These are phyloP conservation scores for Phylloscopus whistleri DNA, from an alignment of 2,113 vertebrate species.

Conservation along the genomic window DNA sequence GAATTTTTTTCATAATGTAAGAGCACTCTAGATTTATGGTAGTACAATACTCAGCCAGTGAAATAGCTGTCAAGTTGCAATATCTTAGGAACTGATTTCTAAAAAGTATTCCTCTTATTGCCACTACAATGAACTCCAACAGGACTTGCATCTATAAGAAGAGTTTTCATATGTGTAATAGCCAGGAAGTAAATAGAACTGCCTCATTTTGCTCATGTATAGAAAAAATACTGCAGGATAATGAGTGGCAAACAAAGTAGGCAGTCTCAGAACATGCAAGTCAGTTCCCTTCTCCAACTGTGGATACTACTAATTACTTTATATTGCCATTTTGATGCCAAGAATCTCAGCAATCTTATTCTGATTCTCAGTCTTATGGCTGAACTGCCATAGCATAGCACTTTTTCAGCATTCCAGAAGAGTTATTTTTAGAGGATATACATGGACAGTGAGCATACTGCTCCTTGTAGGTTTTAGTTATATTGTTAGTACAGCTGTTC, in stretches of 20 bases:
- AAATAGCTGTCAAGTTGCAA: neutral
- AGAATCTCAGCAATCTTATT: neutral
- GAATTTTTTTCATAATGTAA: neutral
- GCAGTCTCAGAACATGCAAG: neutral
- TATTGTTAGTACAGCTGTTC: slow-evolving; percentile 54
- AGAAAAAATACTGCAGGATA: neutral
- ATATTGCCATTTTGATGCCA: neutral
- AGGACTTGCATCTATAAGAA: neutral
- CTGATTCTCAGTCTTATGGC: neutral
- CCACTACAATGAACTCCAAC: neutral
- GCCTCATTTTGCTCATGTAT: neutral
- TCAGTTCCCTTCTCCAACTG: neutral
- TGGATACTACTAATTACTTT: neutral
- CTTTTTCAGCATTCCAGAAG: neutral
- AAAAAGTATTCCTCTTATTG: neutral
- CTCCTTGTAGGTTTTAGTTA: slow-evolving; percentile 31
- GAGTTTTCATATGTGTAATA: neutral
- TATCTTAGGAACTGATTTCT: neutral
- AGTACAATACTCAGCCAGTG: neutral
- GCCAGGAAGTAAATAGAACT: neutral
- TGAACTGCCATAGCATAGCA: neutral
- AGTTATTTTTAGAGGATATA: slow-evolving; percentile 23
- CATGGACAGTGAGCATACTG: slow-evolving; percentile 4
- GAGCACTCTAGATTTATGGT: neutral
- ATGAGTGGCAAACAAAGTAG: neutral